phyloP scores from a whole-genome alignment of 2,888 invertebrate species.

The Diarsia dahlii region DNA sequence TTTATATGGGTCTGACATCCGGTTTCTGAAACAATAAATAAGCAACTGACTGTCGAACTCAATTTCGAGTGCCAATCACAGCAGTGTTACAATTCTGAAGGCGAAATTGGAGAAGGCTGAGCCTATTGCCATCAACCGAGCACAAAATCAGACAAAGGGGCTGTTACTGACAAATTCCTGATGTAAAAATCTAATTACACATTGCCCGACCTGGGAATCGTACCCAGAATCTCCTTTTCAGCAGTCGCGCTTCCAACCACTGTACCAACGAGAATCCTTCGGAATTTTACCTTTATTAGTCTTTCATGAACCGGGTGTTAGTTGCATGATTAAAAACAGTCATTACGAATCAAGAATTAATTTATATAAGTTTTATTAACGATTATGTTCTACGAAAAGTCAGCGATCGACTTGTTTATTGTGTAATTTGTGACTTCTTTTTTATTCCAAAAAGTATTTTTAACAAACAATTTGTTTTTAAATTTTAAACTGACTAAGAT shows the following conservation, averaged over 20 bases:
- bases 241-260: too few relatives aligned
- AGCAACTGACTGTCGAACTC: background rate
- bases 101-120: background rate
- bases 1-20: conserved; percentile 29
- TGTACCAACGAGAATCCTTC: too few relatives aligned
- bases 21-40: background rate
- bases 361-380: conserved; percentile 3
- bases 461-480: conserved; percentile 8
- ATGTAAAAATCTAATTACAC: too few relatives aligned
- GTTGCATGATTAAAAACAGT: conserved; percentile 14
- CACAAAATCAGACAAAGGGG: too few relatives aligned
- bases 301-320: background rate
- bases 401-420: background rate
- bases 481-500: conserved; percentile 16
- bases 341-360: conserved; percentile 25
- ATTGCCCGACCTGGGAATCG: too few relatives aligned
- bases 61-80: background rate
- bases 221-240: too few relatives aligned
- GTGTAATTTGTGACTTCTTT: background rate
- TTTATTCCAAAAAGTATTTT: conserved; percentile 42
- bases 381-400: conserved; percentile 16
- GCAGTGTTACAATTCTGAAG: background rate
- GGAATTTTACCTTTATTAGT: background rate
- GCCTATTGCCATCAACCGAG: too few relatives aligned
- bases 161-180: too few relatives aligned